A percentile compares a stretch with the other conserved stretches of the same genome.
phyloP scores from a whole-genome alignment of 1,140 invertebrate species.

The Berghia stephanieae region DNA sequence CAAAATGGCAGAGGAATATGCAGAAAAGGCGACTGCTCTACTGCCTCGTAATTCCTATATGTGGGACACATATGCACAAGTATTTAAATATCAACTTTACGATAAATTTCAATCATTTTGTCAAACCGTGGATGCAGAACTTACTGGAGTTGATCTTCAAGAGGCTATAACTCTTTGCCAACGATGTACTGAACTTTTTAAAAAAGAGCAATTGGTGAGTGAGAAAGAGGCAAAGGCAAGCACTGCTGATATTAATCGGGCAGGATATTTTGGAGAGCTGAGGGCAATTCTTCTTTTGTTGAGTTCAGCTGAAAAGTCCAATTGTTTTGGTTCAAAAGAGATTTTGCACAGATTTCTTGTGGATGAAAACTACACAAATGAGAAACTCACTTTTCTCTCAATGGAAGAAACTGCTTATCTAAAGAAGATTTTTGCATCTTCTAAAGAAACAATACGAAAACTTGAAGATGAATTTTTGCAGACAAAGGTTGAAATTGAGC shows the following conservation, averaged over 20 bases:
- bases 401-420: slow-evolving; percentile 17
- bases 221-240: slow-evolving; percentile 28
- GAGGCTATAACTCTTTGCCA: slow-evolving; percentile 26
- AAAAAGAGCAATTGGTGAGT: slow-evolving; percentile 39
- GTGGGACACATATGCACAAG: slow-evolving; percentile 45
- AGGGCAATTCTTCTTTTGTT: slow-evolving; percentile 28
- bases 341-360: slow-evolving; percentile 34
- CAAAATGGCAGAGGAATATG: slow-evolving; percentile 37
- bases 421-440: slow-evolving; percentile 18
- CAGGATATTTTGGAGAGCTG: slow-evolving; percentile 41
- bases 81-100: slow-evolving; percentile 37
- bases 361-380: background rate
- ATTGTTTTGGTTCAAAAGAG: slow-evolving; percentile 17
- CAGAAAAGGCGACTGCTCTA: slow-evolving; percentile 32
- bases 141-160: slow-evolving; percentile 23
- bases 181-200: slow-evolving; percentile 37
- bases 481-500: slow-evolving; percentile 31
- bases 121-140: slow-evolving; percentile 2
- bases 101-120: slow-evolving; percentile 12
- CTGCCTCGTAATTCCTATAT: slow-evolving; percentile 41
- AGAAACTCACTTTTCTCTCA: slow-evolving; percentile 8
- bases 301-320: slow-evolving; percentile 9
- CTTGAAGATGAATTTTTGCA: slow-evolving; percentile 39
- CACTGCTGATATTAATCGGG: slow-evolving; percentile 33
- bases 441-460: slow-evolving; percentile 21